These are phyloP conservation scores for Microtus montanus DNA, from an alignment of 2,113 vertebrate genomes.

Conservation along the genomic window DNA sequence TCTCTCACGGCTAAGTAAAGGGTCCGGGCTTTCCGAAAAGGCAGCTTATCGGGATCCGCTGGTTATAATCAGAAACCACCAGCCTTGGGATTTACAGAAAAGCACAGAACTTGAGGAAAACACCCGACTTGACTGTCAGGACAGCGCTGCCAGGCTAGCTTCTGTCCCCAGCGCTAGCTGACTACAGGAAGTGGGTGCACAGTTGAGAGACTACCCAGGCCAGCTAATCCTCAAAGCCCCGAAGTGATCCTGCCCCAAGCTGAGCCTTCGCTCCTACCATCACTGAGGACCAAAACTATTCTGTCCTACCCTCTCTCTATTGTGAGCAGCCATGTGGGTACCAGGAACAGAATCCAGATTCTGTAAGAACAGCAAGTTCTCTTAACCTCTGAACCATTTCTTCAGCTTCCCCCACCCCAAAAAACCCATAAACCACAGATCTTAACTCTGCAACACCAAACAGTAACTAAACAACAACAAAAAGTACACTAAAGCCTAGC, in stretches of 20 bases:
- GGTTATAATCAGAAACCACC: neutral
- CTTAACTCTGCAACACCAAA: neutral
- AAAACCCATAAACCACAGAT: no score
- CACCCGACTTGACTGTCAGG: fast-evolving
- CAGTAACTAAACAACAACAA: neutral
- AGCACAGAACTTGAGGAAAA: neutral
- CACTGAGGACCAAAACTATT: neutral
- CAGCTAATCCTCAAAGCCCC: neutral
- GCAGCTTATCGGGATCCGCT: neutral
- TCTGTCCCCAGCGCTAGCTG: neutral
- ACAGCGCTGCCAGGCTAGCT: neutral
- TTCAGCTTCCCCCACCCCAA: neutral
- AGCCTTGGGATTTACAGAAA: neutral
- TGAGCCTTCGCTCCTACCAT: neutral
- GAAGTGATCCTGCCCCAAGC: neutral
- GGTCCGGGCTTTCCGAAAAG: neutral
- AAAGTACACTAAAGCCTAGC: no score
- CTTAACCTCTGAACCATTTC: neutral
- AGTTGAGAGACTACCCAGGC: neutral
- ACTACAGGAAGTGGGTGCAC: neutral
- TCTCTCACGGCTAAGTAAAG: neutral
- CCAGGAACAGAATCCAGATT: neutral
- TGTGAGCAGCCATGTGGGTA: neutral
- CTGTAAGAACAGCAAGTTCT: neutral
- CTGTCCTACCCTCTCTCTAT: no score